Evolutionary conservation across 1,140 invertebrate species (phyloP), one percentile per base, ranked within the genome.

Genomic region (Aphelinus atriplicis): DNA sequence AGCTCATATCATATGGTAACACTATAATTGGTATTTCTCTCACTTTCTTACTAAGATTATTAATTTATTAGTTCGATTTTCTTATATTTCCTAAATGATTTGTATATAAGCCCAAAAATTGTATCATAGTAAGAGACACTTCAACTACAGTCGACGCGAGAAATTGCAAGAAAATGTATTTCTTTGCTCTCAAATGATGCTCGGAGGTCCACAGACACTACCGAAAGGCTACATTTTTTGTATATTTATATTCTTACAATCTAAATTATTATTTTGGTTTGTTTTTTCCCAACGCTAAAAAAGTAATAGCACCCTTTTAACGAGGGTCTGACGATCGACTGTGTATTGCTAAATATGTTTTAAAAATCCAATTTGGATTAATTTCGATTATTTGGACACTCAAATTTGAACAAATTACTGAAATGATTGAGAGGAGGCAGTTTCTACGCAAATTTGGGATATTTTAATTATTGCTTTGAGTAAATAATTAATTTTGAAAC

Each of bases 201-300:
- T 71, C 73, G 61, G 68, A 71, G 68, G 73, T 75, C 73, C 68
- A 71, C 68, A 3, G 73, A 71, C 67, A n/a, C 73, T 71, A 65
- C 73, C 73, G 73, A 63, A 75, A 75, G 73, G 62, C 67, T 75
- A 71, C 56, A 50, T 69, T 64, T 75, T 57, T 68, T 53, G 9
- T 46, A 26, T 67, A 55, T 47, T 48, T 64, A 48, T 53, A 53
- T 9, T 53, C 4, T 53, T 53, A 53, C 51, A 6, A 53, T 4
- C 51, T 53, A 53, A 53, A 61, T 64, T 64, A 47, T 73, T 68
- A 62, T 60, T 58, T 57, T 53, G 51, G 26, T 56, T 10, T 26
- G 26, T 26, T 62, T 69, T 6, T 45, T 68, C 26, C 46, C 5
- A 7, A 53, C 9, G 50, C 10, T 63, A 47, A 50, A 68, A 7